phyloP scores from a whole-genome alignment of 2,113 vertebrate species.

The Rousettus leschenaultii region DNA sequence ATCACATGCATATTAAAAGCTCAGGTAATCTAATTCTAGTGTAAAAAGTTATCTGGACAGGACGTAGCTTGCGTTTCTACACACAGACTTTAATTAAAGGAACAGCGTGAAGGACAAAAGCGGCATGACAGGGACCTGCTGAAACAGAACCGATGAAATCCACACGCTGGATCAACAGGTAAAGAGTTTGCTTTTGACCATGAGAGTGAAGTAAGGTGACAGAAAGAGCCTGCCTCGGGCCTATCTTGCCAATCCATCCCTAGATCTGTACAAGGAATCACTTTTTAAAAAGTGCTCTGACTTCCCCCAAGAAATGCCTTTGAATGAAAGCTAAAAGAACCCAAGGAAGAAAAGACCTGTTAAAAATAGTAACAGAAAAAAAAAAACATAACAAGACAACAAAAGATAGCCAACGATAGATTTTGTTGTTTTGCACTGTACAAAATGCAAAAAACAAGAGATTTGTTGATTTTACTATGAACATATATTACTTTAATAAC shows the following conservation, averaged over 20 bases:
- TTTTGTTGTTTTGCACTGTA: neutral
- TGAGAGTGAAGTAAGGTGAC: neutral
- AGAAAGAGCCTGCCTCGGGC: neutral
- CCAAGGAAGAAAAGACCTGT: rapidly evolving
- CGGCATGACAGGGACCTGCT: neutral
- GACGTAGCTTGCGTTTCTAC: neutral
- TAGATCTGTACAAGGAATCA: neutral
- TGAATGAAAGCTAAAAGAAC: neutral
- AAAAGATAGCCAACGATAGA: neutral
- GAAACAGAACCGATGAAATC: neutral
- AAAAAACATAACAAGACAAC: neutral
- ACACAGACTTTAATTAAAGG: neutral
- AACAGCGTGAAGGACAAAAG: rapidly evolving
- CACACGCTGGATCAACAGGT: neutral
- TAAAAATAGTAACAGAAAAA: neutral
- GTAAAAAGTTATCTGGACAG: neutral
- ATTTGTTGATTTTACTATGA: neutral
- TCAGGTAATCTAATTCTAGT: neutral
- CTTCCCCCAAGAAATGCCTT: neutral
- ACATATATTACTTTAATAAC: neutral
- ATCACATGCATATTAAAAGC: neutral
- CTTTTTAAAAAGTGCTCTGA: neutral
- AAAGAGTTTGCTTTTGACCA: neutral
- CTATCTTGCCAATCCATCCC: neutral
- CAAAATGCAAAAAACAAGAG: neutral